Base-by-base conservation (phyloP, 1,140 invertebrate species). In the Drosophila insularis region DNA sequence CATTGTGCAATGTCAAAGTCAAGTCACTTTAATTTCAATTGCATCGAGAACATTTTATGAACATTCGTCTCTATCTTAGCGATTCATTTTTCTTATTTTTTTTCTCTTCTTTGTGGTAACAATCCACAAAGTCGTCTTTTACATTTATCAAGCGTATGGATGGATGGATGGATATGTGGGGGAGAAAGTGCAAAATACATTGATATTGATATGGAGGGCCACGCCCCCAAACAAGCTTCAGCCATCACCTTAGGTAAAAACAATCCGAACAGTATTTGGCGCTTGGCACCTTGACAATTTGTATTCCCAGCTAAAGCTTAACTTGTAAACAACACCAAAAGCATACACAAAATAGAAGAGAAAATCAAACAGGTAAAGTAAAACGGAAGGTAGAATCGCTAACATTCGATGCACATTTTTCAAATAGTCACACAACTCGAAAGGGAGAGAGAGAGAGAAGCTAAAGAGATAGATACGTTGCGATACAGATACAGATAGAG, bases 241-340 rank as follows among this genome's bases (percentile, higher is more conserved):
- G 61, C 58, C 60, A 67, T 58, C 69, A 63, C 35, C 60, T 46
- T 66, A 40, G 63, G 63, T 68, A 46, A 37, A 66, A 60, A 54
- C 67, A 71, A 68, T 78, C 68, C 63, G 50, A 40, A 69, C 40
- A 71, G 40, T 78, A 75, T 81, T 85, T 86, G 81, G 69, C 74
- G 71, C 75, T 81, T 86, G 82, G 68, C 81, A 86, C 78, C 75
- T 81, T 87, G 81, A 78, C 78, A 86, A 85, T 85, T 86, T 86
- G 71, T 85, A 71, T 71, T 55, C 43, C 58, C 62, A 84, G 59
- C 79, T 80, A 40, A 68, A 55, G 50, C 56, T 54, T 35, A 60
- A 63, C 63, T 67, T 74, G 66, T 67, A 78, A 71, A 78, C 75
- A 80, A 68, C 63, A 61, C 60, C 71, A 43, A 27, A 27, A 63